A percentile compares a stretch with the other conserved stretches of the same genome.
phyloP scores from a whole-genome alignment of 1,140 invertebrate species.

The Holcopasites calliopsidis region DNA sequence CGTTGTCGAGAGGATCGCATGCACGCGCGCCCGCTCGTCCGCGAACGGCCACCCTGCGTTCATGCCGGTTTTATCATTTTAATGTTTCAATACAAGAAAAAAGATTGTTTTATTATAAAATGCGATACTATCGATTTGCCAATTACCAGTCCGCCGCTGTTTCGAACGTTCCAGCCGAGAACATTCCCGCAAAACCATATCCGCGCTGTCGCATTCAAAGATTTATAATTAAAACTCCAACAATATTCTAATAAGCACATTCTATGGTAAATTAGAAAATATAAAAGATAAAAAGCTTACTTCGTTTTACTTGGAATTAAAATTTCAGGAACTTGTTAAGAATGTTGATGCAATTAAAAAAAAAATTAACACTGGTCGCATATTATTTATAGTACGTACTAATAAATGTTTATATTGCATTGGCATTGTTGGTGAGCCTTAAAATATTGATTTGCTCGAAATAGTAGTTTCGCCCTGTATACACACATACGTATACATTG shows the following conservation, averaged over 20 bases:
- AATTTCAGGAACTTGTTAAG: too few species aligned
- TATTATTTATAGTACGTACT: too few species aligned
- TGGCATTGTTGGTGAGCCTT: background rate
- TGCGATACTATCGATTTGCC: conserved; percentile 43
- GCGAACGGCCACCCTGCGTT: background rate
- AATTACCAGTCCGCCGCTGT: conserved; percentile 18
- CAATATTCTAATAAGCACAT: background rate
- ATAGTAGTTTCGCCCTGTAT: conserved; percentile 14
- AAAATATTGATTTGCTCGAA: conserved; percentile 7
- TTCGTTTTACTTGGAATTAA: too few species aligned
- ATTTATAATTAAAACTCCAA: background rate
- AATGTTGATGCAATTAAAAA: too few species aligned
- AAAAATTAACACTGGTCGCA: background rate
- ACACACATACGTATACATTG: background rate
- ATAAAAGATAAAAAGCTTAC: background rate
- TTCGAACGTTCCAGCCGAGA: background rate
- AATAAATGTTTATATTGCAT: background rate
- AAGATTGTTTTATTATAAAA: conserved; percentile 34
- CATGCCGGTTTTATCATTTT: background rate
- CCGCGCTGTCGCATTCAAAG: background rate
- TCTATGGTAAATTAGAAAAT: background rate
- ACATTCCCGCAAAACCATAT: background rate
- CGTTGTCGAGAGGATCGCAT: background rate
- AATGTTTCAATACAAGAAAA: conserved; percentile 16
- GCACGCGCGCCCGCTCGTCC: background rate